Percentiles rank a stretch among this genome's conserved stretches.
Evolutionary conservation across 2,113 vertebrate species (phyloP).

Genomic region (Sciurus niger): DNA sequence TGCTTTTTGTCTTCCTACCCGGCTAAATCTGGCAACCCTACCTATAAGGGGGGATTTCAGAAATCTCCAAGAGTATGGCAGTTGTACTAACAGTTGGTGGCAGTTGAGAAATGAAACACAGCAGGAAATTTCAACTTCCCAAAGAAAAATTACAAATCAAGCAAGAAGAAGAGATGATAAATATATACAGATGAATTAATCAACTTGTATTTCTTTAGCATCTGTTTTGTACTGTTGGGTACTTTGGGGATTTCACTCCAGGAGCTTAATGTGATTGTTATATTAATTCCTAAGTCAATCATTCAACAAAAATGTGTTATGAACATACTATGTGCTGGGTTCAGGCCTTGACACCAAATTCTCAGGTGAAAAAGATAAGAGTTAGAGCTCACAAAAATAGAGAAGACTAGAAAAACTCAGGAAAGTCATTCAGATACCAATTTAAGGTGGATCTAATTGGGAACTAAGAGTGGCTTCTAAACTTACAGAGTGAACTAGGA

Average conservation of each 20-base stretch:
- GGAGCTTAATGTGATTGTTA: conserved; percentile 22
- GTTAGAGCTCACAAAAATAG: background rate
- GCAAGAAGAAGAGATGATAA: conserved; percentile 7
- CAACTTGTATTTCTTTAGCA: background rate
- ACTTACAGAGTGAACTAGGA: background rate
- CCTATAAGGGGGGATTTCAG: background rate
- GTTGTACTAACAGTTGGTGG: background rate
- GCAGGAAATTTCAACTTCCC: conserved; percentile 52
- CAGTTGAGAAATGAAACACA: conserved; percentile 36
- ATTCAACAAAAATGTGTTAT: background rate
- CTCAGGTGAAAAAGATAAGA: background rate
- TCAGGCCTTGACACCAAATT: conserved; percentile 14
- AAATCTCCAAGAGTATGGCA: background rate
- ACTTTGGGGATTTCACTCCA: background rate
- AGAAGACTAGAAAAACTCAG: background rate
- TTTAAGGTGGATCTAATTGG: background rate
- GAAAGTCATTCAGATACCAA: background rate
- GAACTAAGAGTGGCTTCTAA: background rate
- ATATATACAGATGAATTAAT: background rate
- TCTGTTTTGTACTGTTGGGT: background rate
- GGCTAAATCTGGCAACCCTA: background rate
- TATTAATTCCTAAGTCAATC: background rate
- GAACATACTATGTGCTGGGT: background rate
- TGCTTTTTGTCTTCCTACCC: background rate
- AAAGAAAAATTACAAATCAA: background rate